A percentile compares a stretch with the other conserved stretches of the same genome.
Conservation (phyloP, 2,888 invertebrate species). For the Trileptium ribeirensis region DNA sequence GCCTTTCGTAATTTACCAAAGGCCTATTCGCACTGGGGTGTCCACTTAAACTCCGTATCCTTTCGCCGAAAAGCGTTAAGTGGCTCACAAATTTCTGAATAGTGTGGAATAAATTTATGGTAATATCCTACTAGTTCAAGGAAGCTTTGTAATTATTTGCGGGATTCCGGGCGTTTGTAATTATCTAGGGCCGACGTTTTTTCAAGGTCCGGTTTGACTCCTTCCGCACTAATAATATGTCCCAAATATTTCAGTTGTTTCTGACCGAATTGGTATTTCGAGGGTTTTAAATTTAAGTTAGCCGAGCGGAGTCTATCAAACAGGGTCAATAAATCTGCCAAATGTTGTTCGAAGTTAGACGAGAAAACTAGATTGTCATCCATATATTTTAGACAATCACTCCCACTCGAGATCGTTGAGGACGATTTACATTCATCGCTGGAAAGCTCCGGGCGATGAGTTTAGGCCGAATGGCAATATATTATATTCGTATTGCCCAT, state of each 20-base stretch:
- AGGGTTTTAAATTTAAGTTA: too few species aligned
- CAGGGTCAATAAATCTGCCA: constrained; percentile 21
- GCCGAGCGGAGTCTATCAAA: constrained; percentile 26
- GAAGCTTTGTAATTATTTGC: constrained; percentile 31
- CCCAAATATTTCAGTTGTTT: too few species aligned
- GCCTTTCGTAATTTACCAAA: constrained; percentile 24
- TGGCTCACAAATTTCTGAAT: too few species aligned
- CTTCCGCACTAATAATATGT: too few species aligned
- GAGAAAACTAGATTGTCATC: too few species aligned
- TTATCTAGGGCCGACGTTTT: constrained; percentile 27
- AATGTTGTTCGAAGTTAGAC: too few species aligned
- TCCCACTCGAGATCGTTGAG: background rate
- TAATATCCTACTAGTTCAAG: too few species aligned
- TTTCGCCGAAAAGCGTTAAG: too few species aligned
- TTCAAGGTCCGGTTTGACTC: constrained; percentile 24
- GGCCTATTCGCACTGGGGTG: constrained; percentile 11
- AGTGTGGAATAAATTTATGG: too few species aligned
- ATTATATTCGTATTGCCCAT: too few species aligned
- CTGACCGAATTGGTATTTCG: constrained; percentile 34
- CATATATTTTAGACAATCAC: constrained; percentile 17
- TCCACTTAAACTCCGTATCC: constrained; percentile 33
- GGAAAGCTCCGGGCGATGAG: too few species aligned
- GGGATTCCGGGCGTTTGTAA: constrained; percentile 29
- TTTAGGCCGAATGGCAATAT: too few species aligned
- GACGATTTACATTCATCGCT: background rate